Conservation (phyloP, 1,140 invertebrate genomes). For the Eurytemora carolleeae region DNA sequence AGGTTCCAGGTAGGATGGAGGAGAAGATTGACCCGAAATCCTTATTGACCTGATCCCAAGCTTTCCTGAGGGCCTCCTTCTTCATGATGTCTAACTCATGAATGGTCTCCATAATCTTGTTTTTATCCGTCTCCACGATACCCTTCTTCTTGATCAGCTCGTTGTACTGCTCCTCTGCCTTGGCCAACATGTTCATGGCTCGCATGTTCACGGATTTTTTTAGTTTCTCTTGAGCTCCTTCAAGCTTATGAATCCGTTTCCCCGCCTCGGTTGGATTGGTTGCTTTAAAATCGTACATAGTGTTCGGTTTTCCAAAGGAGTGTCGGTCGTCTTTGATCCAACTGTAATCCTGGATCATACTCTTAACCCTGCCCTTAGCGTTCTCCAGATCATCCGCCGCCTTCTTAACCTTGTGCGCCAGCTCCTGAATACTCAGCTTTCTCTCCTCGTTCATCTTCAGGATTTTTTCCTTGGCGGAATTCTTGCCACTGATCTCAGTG, state of each 20-base stretch:
- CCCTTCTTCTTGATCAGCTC: conserved; percentile 54
- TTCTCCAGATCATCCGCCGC: conserved; percentile 28
- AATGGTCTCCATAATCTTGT: conserved; percentile 60
- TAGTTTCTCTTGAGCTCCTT: conserved; percentile 46
- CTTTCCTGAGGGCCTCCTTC: conserved; percentile 49
- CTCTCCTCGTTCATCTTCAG: conserved; percentile 39
- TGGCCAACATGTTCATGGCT: conserved; percentile 61
- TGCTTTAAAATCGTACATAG: conserved; percentile 33
- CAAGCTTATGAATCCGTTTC: conserved; percentile 38
- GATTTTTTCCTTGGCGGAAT: conserved; percentile 44
- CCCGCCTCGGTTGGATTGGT: conserved; percentile 37
- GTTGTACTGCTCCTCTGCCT: conserved; percentile 66
- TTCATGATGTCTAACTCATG: conserved; percentile 74
- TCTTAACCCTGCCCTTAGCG: conserved; percentile 28
- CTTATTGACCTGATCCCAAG: conserved; percentile 59
- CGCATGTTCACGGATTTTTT: conserved; percentile 57
- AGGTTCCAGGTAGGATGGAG: conserved; percentile 66
- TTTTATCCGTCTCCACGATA: conserved; percentile 68
- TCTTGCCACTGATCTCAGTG: conserved; percentile 43
- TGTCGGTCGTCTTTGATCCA: conserved; percentile 61
- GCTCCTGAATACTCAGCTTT: conserved; percentile 54
- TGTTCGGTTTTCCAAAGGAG: conserved; percentile 49
- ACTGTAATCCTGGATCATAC: conserved; percentile 35
- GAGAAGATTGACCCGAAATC: conserved; percentile 95
- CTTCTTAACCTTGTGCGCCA: conserved; percentile 40